phyloP scores from a whole-genome alignment of 2,797 vertebrate species.

The Rhinophrynus dorsalis region DNA sequence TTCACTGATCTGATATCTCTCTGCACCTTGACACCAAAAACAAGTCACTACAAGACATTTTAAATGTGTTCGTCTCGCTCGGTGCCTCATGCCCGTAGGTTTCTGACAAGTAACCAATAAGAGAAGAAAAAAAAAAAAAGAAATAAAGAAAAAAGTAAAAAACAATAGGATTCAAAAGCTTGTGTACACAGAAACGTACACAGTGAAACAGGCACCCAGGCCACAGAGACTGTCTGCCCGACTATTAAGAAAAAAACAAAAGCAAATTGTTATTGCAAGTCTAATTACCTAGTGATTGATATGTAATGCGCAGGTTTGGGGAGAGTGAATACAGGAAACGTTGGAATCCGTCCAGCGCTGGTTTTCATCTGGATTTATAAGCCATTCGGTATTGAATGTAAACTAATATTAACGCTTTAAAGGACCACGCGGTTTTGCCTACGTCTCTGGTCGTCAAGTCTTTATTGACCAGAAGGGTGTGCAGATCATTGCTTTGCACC shows the following conservation, averaged over 20 bases:
- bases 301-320: neutral
- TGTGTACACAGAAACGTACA: conserved; percentile 15
- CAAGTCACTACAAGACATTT: too few species aligned
- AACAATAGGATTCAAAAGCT: neutral
- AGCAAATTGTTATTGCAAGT: conserved; percentile 45
- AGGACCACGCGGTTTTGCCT: too few species aligned
- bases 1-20: too few species aligned
- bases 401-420: conserved; percentile 9
- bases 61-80: neutral
- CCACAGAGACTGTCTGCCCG: neutral
- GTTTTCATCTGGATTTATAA: neutral
- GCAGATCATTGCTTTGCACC: too few species aligned
- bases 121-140: neutral
- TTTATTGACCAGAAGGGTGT: too few species aligned
- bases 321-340: neutral
- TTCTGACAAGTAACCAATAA: conserved; percentile 18
- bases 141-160: neutral
- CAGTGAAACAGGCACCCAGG: neutral
- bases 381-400: conserved; percentile 5
- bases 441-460: too few species aligned
- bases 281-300: conserved; percentile 42
- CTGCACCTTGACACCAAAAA: too few species aligned
- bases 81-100: conserved; percentile 15
- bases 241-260: conserved; percentile 24
- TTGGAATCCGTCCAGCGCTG: neutral